Evolutionary conservation across 2,888 invertebrate genomes (phyloP).

Genomic region (Ferrisia virgata): DNA sequence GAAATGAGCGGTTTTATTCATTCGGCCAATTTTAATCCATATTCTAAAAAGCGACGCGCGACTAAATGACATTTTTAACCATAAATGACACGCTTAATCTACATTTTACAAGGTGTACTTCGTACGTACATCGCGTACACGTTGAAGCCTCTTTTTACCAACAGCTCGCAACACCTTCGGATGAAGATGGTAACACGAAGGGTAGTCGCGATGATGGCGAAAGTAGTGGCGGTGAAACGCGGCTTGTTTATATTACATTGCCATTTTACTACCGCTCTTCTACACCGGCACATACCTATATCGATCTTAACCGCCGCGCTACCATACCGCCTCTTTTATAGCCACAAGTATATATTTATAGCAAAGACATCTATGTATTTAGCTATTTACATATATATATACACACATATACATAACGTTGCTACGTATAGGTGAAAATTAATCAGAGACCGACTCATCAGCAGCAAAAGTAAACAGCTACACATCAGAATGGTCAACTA

Average conservation of each 20-base stretch:
- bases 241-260: not conserved
- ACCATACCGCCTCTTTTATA: too few species aligned
- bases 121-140: not conserved
- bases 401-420: too few species aligned
- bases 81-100: constrained; percentile 21
- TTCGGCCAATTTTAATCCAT: not conserved
- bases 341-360: too few species aligned
- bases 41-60: not conserved
- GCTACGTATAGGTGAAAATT: too few species aligned
- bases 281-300: not conserved
- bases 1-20: not conserved
- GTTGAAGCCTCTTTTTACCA: not conserved
- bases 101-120: not conserved
- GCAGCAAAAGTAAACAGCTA: too few species aligned
- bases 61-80: constrained; percentile 1
- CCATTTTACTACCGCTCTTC: not conserved
- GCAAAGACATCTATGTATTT: too few species aligned
- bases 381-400: too few species aligned
- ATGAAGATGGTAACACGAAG: not conserved
- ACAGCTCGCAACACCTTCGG: not conserved
- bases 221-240: not conserved
- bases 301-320: not conserved
- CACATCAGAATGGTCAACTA: too few species aligned
- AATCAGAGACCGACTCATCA: too few species aligned
- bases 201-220: too few species aligned